Base-by-base conservation (phyloP, 2,113 vertebrate species). In the Balaeniceps rex region DNA sequence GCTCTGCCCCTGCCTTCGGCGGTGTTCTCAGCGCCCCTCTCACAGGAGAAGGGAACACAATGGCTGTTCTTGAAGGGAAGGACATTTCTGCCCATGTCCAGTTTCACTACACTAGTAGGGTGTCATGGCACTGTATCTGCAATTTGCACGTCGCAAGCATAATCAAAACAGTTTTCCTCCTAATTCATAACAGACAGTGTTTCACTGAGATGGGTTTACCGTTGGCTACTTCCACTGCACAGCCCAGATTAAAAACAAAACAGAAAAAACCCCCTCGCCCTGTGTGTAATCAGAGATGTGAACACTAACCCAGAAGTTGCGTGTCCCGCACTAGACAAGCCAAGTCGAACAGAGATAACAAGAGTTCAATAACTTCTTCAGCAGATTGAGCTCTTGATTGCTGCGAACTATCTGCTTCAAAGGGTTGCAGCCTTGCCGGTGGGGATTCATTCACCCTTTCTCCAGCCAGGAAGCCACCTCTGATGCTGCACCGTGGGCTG, bases 321-420 rank as follows among this genome's bases (percentile, higher is more conserved):
- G 12, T 12, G 5, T 90, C 91, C 84, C 91, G 75, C 78, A 70
- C 38, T 5, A 81, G 71, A 64, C 84, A 80, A 93, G 70, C 70
- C 83, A 54, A 97, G 69, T 18, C 0, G 22, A 29, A 85, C 46
- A 89, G 89, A 94, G 93, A 95, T 93, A 96, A 93, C 91, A 63
- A 34, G 93, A 95, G 96, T 83, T 93, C 95, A 93, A 29, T 93
- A 94, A 86, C 88, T 90, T 52, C 91, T 94, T 90, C 83, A 93
- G 93, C 87, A 97, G 94, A 95, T 78, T 80, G 82, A 90, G 63
- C 82, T 60, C 87, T 70, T 70, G 89, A 97, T 96, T 93, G 63
- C 71, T 77, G 51, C 7, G 4, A 83, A 70, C 82, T 60, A 70
- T 90, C 87, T 71, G 84, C 91, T 90, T 96, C 97, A 94, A 91